Evolutionary conservation across 2,113 vertebrate genomes (phyloP), one percentile per base, ranked within the genome.

Genomic region (Anarrhichthys ocellatus): DNA sequence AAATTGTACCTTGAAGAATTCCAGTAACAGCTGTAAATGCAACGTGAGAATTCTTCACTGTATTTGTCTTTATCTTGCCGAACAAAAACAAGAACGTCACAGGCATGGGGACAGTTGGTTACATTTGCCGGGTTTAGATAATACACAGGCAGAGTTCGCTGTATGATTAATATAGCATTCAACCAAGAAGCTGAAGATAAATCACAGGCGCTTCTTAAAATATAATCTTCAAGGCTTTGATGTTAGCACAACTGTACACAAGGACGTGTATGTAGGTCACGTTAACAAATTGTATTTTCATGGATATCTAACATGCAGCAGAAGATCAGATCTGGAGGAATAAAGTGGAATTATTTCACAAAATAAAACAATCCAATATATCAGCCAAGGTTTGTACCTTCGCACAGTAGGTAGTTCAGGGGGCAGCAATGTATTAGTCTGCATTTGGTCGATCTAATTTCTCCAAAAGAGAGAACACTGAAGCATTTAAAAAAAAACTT

Each of bases 101-200:
- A 70, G 63, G 61, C 64, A 44, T 36, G n/a, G 48, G n/a, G 40
- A 68, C 82, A 85, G 73, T 81, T 87, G 63, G 87, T 91, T 91
- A 89, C 85, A 79, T 89, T 79, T 88, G 87, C 91, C 92, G 86
- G 82, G 88, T 91, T 91, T 54, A 59, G 76, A 89, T 92, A 75
- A 87, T 59, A 84, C 52, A 85, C 70, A 77, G 82, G 80, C 78
- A 79, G 72, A 71, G 86, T 80, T 74, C 32, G n/a, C 76, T 78
- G 48, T 46, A 71, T 94, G 94, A 95, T 95, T 94, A 92, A 95
- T 95, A 88, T 62, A 80, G 75, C 83, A 79, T 87, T 94, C 91
- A 93, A 88, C 70, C 84, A 88, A 84, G 91, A 84, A 87, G 82
- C 74, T 78, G 82, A 54, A 90, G 90, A 95, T 94, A 90, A 89